phyloP scores from a whole-genome alignment of 2,888 invertebrate genomes.

The Junonia oenone region DNA sequence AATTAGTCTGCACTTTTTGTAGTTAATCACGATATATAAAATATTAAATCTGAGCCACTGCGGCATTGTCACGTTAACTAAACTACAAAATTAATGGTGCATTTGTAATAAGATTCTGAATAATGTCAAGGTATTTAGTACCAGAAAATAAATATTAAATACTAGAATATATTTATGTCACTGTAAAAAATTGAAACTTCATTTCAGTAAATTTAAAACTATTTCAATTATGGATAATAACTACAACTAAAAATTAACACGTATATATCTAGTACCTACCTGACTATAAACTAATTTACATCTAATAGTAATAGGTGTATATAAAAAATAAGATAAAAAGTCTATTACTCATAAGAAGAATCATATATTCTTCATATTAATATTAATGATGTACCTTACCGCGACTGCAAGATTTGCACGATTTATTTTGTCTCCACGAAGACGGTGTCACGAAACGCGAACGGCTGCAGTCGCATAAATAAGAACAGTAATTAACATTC shows the following conservation, averaged over 20 bases:
- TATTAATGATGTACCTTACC: constrained; percentile 30
- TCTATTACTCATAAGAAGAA: background rate
- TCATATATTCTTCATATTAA: constrained; percentile 22
- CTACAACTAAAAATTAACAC: no score
- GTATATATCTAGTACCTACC: no score
- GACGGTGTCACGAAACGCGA: constrained; percentile 53
- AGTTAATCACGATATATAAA: constrained; percentile 47
- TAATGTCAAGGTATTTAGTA: background rate
- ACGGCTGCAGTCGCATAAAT: constrained; percentile 64
- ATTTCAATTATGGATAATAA: no score
- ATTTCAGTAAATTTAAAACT: no score
- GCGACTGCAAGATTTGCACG: constrained; percentile 36
- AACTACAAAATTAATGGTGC: constrained; percentile 11
- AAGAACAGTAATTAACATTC: constrained; percentile 65
- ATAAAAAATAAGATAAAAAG: no score
- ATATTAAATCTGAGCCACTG: constrained; percentile 45
- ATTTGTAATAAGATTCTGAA: background rate
- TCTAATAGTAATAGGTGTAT: no score
- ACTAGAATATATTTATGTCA: background rate
- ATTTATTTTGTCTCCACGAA: constrained; percentile 52
- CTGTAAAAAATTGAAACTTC: no score
- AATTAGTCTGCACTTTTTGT: constrained; percentile 31
- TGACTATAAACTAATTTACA: no score
- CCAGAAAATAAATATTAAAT: background rate
- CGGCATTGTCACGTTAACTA: constrained; percentile 47